These are phyloP conservation scores for Argyra leucocephala DNA, from an alignment of 2,888 invertebrate species.

Conservation along the genomic window DNA sequence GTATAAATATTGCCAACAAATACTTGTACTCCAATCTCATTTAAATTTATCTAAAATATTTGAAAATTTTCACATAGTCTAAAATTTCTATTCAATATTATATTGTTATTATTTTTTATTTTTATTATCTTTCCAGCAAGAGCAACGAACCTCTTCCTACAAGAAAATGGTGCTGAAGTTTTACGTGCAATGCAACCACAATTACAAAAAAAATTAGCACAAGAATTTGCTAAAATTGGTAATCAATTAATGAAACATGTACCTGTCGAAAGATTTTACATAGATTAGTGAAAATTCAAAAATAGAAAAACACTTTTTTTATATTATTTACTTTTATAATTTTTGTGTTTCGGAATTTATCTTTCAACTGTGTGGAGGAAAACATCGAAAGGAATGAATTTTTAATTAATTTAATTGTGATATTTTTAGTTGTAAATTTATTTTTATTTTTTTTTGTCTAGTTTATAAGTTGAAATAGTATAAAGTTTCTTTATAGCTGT, in stretches of 20 bases:
- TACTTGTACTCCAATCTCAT: no score
- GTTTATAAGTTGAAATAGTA: background rate
- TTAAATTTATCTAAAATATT: no score
- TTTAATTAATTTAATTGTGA: background rate
- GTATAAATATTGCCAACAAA: no score
- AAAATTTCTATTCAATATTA: no score
- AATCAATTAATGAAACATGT: constrained; percentile 57
- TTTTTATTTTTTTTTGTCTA: background rate
- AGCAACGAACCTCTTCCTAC: constrained; percentile 60
- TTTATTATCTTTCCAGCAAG: constrained; percentile 47
- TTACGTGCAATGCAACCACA: constrained; percentile 60
- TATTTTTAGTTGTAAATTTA: background rate
- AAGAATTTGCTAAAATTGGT: constrained; percentile 53
- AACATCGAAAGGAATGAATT: background rate
- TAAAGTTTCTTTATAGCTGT: background rate
- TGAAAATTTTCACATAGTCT: no score
- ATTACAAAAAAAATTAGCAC: constrained; percentile 53
- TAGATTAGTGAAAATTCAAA: no score
- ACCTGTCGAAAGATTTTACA: constrained; percentile 51
- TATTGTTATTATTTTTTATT: constrained; percentile 2
- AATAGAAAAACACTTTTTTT: no score
- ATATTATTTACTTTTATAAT: no score
- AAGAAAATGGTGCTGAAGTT: constrained; percentile 60
- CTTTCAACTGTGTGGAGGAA: background rate
- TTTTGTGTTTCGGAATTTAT: no score